Evolutionary conservation across 2,888 invertebrate genomes (phyloP), one percentile per base, ranked within the genome.

Genomic region (Pegoplata infirma): DNA sequence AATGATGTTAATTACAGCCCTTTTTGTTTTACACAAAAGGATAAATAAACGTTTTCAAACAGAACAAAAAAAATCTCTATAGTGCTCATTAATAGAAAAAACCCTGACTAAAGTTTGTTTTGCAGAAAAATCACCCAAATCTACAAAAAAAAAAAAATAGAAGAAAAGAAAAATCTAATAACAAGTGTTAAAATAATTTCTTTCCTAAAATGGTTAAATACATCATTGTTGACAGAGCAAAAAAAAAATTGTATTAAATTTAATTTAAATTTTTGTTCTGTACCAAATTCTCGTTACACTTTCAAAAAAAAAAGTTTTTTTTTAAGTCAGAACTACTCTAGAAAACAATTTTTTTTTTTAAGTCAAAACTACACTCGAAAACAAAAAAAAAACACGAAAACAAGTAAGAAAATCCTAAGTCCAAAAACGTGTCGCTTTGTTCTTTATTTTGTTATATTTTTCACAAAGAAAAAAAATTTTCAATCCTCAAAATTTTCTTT

Each of bases 1-100:
- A 79, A 75, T 79, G 75, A 75, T 66, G 69, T 75, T 75, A 75
- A 79, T 79, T 75, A 75, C 55, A 12, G 40, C 40, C 1, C 10
- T 21, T 46, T 56, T 28, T 72, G 47, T 23, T 19, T 5, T 46
- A 21, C 21, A 66, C 56, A 51, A 71, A 74, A 61, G 61, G 6
- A 49, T 68, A 44, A 74, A 61, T 46, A 66, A 46, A 59, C 19
- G 5, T 23, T n/a, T n/a, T n/a, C n/a, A n/a, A n/a, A n/a, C n/a
- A n/a, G n/a, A 23, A 36, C 32, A 16, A 46, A 16, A 21, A 44
- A 44, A 51, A 16, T 58, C 28, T 44, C 16, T 61, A 32, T 59
- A 17, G 32, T 47, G 21, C 19, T 76, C 75, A 76, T 76, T 64
- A 69, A 76, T 69, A 51, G 63, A 63, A 49, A 12, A 63, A 64